Evolutionary conservation across 1,140 invertebrate species (phyloP), one percentile per base, ranked within the genome.

Genomic region (Bacillus rossius): DNA sequence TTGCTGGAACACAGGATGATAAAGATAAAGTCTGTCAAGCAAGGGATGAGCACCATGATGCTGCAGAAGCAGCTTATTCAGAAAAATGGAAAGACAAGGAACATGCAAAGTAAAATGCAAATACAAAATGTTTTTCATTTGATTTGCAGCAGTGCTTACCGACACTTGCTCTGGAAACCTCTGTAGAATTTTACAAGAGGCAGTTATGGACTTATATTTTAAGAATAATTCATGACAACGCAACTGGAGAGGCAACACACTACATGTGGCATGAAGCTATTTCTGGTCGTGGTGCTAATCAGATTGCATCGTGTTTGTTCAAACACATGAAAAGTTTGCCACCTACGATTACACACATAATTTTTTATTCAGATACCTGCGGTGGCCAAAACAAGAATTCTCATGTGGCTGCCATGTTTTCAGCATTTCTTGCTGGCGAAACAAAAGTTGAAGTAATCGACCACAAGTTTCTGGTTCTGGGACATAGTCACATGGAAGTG

Each of bases 201-300:
- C 49, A 64, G 20, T 17, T 64, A n/a, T 65, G 62, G 62, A 45
- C 41, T 7, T 64, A 57, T 22, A 64, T 61, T 26, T 42, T 64
- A 4, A 37, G n/a, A n/a, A n/a, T 29, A 13, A 64, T 64, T 29
- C 58, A 64, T 26, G 29, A 55, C 29, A 67, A 47, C 50, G 54
- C 23, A 19, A 53, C 26, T 20, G 55, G 64, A 55, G 38, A 66
- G 37, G 60, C 60, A 45, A 55, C 41, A 25, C 68, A 68, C 49
- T 72, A 64, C 51, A 70, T 74, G 65, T 73, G 73, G 69, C 53
- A 69, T 52, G 71, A 75, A 63, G 48, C 53, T 41, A 48, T 59
- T 47, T 66, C 61, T 25, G 67, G 51, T 17, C 64, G 69, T 53
- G 67, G 71, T 37, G 68, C 60, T 2, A 67, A 67, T 60, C 61